phyloP scores from a whole-genome alignment of 2,888 invertebrate species.

The Stenurella melanura region DNA sequence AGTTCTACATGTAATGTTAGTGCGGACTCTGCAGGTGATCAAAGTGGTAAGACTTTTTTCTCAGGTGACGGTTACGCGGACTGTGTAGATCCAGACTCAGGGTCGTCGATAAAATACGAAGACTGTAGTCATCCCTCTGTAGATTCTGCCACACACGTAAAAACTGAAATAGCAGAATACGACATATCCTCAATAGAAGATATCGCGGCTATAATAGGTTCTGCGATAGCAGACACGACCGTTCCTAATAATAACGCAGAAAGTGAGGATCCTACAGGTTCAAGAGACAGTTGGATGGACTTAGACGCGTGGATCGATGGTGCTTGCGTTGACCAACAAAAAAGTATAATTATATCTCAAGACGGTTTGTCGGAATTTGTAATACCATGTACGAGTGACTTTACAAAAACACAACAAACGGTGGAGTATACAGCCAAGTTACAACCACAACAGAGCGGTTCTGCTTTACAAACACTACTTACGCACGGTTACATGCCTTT shows the following conservation, averaged over 20 bases:
- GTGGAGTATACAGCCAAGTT: constrained; percentile 73
- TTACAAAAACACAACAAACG: constrained; percentile 72
- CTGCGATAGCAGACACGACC: constrained; percentile 92
- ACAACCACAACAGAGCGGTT: constrained; percentile 76
- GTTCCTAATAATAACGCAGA: constrained; percentile 82
- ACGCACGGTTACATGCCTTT: constrained; percentile 89
- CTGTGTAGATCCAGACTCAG: constrained; percentile 76
- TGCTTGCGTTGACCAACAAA: constrained; percentile 83
- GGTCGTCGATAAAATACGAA: constrained; percentile 75
- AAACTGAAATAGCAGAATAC: constrained; percentile 77
- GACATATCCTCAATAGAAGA: constrained; percentile 88
- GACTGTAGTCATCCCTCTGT: constrained; percentile 75
- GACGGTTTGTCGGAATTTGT: constrained; percentile 82
- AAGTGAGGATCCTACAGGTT: constrained; percentile 82
- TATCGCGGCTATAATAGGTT: constrained; percentile 90
- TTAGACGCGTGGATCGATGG: constrained; percentile 91
- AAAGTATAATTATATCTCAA: constrained; percentile 80
- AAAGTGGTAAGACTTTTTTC: constrained; percentile 71
- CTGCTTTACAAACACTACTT: constrained; percentile 85
- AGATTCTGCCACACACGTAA: constrained; percentile 73
- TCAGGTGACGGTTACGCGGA: constrained; percentile 75
- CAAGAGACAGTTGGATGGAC: constrained; percentile 91
- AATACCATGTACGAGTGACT: constrained; percentile 72
- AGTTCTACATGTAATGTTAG: constrained; percentile 81
- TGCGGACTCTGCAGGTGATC: constrained; percentile 74